Evolutionary conservation across 2,797 vertebrate genomes (phyloP).

Genomic region (Lutjanus campechanus): DNA sequence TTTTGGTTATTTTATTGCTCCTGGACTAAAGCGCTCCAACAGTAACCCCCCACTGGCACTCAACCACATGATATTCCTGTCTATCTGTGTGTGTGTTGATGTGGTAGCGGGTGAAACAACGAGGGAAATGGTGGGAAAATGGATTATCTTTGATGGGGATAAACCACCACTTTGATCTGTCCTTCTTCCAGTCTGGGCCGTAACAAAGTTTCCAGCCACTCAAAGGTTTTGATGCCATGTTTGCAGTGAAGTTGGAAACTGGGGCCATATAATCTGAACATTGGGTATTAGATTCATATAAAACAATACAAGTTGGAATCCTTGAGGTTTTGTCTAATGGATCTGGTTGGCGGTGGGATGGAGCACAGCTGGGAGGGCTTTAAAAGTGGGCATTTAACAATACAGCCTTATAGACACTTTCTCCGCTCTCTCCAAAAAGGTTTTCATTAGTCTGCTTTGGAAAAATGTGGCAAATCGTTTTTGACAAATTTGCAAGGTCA

Average conservation of each 20-base stretch:
- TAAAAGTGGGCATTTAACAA: slow-evolving; percentile 77
- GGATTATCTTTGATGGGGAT: slow-evolving; percentile 69
- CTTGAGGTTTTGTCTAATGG: slow-evolving; percentile 68
- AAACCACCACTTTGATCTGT: slow-evolving; percentile 67
- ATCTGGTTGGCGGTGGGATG: slow-evolving; percentile 71
- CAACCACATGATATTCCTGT: slow-evolving; percentile 44
- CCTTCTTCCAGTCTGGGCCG: slow-evolving; percentile 42
- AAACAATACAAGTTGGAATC: slow-evolving; percentile 79
- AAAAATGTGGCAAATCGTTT: slow-evolving; percentile 78
- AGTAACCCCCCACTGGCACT: slow-evolving; percentile 38
- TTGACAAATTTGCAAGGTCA: slow-evolving; percentile 81
- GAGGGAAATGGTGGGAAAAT: slow-evolving; percentile 58
- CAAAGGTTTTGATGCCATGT: slow-evolving; percentile 62
- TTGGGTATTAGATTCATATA: slow-evolving; percentile 78
- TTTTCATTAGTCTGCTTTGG: slow-evolving; percentile 79
- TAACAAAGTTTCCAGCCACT: slow-evolving; percentile 73
- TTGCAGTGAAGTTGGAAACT: slow-evolving; percentile 64
- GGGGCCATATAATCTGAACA: slow-evolving; percentile 75
- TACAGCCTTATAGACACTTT: slow-evolving; percentile 63
- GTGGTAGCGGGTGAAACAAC: slow-evolving; percentile 49
- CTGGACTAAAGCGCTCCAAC: slow-evolving; percentile 48
- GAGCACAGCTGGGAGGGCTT: slow-evolving; percentile 79
- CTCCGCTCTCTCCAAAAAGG: slow-evolving; percentile 61
- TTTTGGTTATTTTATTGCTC: slow-evolving; percentile 55
- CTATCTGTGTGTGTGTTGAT: slow-evolving; percentile 40